Base-by-base conservation (phyloP, 2,888 invertebrate genomes). In the Amblyjoppa fuscipennis region DNA sequence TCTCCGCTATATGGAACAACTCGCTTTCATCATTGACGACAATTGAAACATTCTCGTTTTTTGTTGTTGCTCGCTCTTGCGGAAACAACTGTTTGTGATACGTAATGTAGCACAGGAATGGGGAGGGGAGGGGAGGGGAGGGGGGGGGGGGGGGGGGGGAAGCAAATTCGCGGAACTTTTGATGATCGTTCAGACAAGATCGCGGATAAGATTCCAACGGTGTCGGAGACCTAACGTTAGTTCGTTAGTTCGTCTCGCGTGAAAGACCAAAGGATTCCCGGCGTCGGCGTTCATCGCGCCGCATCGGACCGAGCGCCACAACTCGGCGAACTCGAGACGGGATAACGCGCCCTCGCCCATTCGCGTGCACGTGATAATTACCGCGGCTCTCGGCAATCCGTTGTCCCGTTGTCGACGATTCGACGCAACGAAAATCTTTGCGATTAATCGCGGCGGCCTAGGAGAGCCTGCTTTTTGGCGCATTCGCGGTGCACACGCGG, bases 351-450 rank as follows among this genome's bases (percentile, higher is more conserved):
- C 87, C 81, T 75, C 78, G 76, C 74, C 75, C 71, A 82, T 82
- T 87, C 83, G 84, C 87, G 87, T 87, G 86, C 64, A 51, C 51
- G 53, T 13, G 79, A 80, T 84, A 87, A 88, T 88, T 88, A 85
- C 71, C 68, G n/a, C 68, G 31, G 64, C 75, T 76, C 75, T 76
- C 49, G 41, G 49, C 73, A 56, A 70, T 81, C 38, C 45, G n/a
- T 71, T 75, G 74, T 79, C 71, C 77, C 45, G 38, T 6, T 38
- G 70, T 61, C 28, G 38, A 41, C 68, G 45, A 16, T 81, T 81
- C 51, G 68, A 76, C 71, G 66, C 56, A 68, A 41, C 59, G 59
- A 69, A 78, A 85, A 81, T 77, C 51, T 31, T 59, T 31, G 34
- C 51, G 41, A 41, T 77, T 45, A 61, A 74, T 79, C 59, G 28